A percentile compares a stretch with the other conserved stretches of the same genome.
phyloP scores from a whole-genome alignment of 53 echinoderm and acorn worm species.

The Temnopleurus reevesii region DNA sequence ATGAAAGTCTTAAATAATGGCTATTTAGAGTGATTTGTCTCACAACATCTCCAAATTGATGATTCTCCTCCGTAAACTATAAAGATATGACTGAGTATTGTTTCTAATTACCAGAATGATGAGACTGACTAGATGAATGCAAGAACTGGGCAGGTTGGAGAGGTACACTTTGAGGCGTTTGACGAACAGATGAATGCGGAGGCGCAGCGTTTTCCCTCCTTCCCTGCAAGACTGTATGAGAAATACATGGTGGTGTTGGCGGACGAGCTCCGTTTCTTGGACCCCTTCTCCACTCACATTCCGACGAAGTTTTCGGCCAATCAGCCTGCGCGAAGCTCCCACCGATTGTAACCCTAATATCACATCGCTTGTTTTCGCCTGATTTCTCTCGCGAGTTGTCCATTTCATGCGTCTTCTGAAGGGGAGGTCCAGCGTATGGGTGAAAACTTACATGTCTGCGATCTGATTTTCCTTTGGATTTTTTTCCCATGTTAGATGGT shows the following conservation, averaged over 20 bases:
- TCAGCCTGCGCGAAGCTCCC: not conserved
- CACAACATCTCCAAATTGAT: too few relatives aligned
- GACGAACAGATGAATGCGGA: not conserved
- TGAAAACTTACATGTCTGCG: not conserved
- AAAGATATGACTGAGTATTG: too few relatives aligned
- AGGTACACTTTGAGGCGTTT: not conserved
- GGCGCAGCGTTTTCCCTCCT: not conserved
- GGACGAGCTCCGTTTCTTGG: not conserved
- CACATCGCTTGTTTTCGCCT: not conserved
- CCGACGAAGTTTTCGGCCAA: not conserved
- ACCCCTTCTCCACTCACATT: conserved; percentile 46
- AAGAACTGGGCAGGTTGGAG: not conserved
- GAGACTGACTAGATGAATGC: not conserved
- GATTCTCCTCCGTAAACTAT: too few relatives aligned
- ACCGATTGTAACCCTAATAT: not conserved
- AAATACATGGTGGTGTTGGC: not conserved
- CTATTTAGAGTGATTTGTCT: too few relatives aligned
- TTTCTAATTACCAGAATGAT: too few relatives aligned
- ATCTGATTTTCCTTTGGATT: not conserved
- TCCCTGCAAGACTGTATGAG: not conserved
- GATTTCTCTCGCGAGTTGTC: not conserved
- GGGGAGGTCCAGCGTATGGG: not conserved
- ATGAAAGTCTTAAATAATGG: too few relatives aligned
- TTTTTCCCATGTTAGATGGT: not conserved
- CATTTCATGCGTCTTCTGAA: not conserved